Base-by-base conservation (phyloP, 2,113 vertebrate species). In the Pseudorectes ferrugineus region DNA sequence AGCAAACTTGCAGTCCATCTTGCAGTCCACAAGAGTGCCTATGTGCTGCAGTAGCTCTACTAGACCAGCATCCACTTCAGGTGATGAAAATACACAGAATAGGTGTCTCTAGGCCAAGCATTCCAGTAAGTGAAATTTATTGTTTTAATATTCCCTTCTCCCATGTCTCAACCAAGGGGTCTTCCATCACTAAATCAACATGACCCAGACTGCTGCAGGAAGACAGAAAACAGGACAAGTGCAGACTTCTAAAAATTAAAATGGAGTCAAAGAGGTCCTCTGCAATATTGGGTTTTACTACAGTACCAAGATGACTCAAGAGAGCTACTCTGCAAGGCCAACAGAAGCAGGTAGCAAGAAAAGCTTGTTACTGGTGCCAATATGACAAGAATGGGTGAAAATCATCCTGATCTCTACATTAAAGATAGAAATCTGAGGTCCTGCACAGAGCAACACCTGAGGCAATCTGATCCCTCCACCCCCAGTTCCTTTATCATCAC, bases 131-230 rank as follows among this genome's bases (percentile, higher is more conserved):
- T 70, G 38, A 89, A 93, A 85, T 93, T 72, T 82, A 92, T 83
- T 73, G 54, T n/a, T 95, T 95, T 89, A 89, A 89, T 88, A 92
- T 89, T 85, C 22, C 55, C 70, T 89, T 87, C 78, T 81, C 40
- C 33, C 46, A 51, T 79, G 91, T 87, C 57, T 95, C 42, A 54
- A n/a, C 21, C 45, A 70, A 89, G 38, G 22, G 33, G 65, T 83
- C 71, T 66, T 87, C 89, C 35, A 62, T 76, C 55, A 66, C 46
- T 91, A 70, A 80, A 79, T 80, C 59, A 90, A 43, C 46, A 40
- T 13, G 57, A 85, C 31, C 59, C 55, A 87, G 45, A 17, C 36
- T 72, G 31, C 28, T 89, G 35, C 54, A 85, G 20, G 28, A 94
- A 79, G 58, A 92, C 22, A 82, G 55, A 82, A 57, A 77, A 66